Base-by-base conservation (phyloP, 2,797 vertebrate species). In the Pelodytes ibericus region DNA sequence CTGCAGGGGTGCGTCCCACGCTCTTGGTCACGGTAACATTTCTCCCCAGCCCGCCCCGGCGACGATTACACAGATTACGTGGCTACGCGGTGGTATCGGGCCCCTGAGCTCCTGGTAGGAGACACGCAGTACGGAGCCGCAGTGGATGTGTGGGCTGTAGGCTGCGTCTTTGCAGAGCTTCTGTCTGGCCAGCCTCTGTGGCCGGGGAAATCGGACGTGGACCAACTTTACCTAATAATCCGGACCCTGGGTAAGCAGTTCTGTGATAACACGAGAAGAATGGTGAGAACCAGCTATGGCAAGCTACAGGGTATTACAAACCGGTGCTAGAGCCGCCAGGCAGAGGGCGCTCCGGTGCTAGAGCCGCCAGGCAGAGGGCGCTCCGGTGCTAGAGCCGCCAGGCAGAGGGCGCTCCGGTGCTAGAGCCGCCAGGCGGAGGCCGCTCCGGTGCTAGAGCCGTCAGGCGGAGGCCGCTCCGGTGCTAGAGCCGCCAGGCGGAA, bases 61-160 rank as follows among this genome's bases (percentile, higher is more conserved):
- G 95, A 95, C 16, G 91, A 94, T 85, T 96, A 95, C 87, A 95
- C 95, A 0, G 94, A 96, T 83, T 95, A 96, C 0, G 94, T 96
- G 6, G 94, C 95, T 0, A 96, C 95, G 0, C 92, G 95, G 16
- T 96, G 94, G 95, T 96, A 96, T 87, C 89, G 93, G 25, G 93
- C 94, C 67, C 95, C 95, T 0, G 95, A 96, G 83, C 93, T 96
- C 68, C 89, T 96, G 30, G 95, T 96, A 0, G 95, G 95, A 49
- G 95, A 96, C 57, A 95, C 93, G 0, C 94, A 95, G 83, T 96
- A 95, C 0, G 95, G 93, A 2, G 89, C 93, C 1, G 90, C 94
- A 0, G 93, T 96, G 44, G 95, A 96, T 0, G 76, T 95, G 0
- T 96, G 94, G 95, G 95, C 95, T 0, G 80, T 93, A 1, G 95